Evolutionary conservation across 1,140 invertebrate species (phyloP).

Genomic region (Zaprionus capensis): DNA sequence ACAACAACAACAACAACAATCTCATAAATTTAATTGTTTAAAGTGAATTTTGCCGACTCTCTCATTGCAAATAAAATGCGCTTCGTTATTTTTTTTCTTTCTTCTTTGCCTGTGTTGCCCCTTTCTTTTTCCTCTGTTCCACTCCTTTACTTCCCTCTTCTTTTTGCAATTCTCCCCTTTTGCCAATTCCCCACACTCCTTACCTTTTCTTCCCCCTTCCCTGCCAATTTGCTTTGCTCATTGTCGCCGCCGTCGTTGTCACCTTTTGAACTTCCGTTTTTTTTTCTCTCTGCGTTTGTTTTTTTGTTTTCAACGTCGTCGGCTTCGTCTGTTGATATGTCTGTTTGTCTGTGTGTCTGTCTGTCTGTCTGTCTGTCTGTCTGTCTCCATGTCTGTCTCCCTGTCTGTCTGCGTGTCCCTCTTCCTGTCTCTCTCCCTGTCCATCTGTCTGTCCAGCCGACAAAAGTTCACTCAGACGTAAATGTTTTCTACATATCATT

Average conservation of each 20-base stretch:
- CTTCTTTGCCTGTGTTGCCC: neutral
- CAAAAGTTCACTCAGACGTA: slow-evolving; percentile 73
- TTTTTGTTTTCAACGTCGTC: slow-evolving; percentile 31
- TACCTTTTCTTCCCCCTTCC: neutral
- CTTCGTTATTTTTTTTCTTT: slow-evolving; percentile 27
- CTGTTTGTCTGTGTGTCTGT: slow-evolving; percentile 39
- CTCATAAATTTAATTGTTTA: slow-evolving; percentile 82
- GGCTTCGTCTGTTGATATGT: slow-evolving; percentile 49
- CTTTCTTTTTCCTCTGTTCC: neutral
- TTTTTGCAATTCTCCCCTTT: neutral
- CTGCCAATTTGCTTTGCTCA: slow-evolving; percentile 19
- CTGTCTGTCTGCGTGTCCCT: neutral
- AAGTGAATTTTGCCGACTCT: slow-evolving; percentile 71
- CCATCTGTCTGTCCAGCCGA: slow-evolving; percentile 30
- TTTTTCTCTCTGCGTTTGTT: slow-evolving; percentile 22
- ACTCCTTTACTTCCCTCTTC: neutral
- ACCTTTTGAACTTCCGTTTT: slow-evolving; percentile 81
- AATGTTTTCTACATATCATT: slow-evolving; percentile 72
- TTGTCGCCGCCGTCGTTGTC: slow-evolving; percentile 62
- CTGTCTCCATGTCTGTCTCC: slow-evolving; percentile 12
- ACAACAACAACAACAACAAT: slow-evolving; percentile 56
- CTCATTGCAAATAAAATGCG: slow-evolving; percentile 49
- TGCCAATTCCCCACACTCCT: neutral
- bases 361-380: neutral
- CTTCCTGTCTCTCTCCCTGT: slow-evolving; percentile 17